These are phyloP conservation scores for Anas bernieri DNA, from an alignment of 2,797 vertebrate species.

Conservation along the genomic window DNA sequence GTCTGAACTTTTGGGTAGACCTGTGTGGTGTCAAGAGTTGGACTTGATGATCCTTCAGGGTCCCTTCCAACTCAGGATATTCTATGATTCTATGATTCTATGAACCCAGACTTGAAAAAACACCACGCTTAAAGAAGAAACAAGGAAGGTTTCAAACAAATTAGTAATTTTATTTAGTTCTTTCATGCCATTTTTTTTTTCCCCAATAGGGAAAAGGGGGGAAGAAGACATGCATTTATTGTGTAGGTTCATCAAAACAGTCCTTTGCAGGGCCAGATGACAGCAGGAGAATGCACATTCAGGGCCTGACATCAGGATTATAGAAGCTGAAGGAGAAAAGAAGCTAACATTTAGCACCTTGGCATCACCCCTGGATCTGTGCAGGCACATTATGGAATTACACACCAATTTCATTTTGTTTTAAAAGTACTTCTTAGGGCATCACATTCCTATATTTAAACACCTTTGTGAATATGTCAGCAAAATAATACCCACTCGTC, in stretches of 20 bases:
- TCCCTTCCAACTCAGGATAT: too few species aligned
- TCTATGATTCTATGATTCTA: too few species aligned
- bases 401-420: not conserved
- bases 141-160: not conserved
- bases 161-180: not conserved
- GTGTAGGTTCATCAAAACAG: not conserved
- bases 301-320: fast-evolving
- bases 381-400: not conserved
- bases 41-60: too few species aligned
- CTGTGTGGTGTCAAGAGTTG: too few species aligned
- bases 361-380: not conserved
- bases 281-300: not conserved
- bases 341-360: not conserved
- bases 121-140: not conserved
- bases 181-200: not conserved
- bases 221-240: not conserved
- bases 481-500: not conserved
- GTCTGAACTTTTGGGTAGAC: too few species aligned
- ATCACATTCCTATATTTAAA: not conserved
- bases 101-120: not conserved
- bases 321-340: not conserved
- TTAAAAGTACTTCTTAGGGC: not conserved
- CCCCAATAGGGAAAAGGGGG: not conserved
- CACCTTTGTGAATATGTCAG: not conserved
- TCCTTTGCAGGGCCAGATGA: not conserved